Base-by-base conservation (phyloP, 2,888 invertebrate species). In the Ischnura elegans region DNA sequence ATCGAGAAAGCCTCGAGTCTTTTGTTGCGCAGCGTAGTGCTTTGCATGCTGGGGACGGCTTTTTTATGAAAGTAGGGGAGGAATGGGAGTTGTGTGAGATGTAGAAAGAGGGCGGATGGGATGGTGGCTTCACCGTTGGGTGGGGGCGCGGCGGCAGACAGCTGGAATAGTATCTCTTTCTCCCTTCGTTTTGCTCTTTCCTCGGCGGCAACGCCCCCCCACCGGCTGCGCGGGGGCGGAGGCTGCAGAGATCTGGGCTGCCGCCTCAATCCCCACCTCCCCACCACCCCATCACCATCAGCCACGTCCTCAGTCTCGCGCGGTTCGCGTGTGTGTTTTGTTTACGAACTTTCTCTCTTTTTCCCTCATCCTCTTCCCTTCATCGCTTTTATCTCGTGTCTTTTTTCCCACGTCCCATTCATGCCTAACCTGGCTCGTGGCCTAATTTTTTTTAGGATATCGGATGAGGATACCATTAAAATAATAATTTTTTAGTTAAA, bases 101-200 rank as follows among this genome's bases (percentile, higher is more conserved):
- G n/a, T 21, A 61, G 61, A 21, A 8, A 25, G 76, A 29, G 76
- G 13, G 90, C 55, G 55, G 13, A 61, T 42, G 55, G 21, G 87
- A 19, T 55, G 55, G 55, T 36, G 87, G 42, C 51, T 51, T 51
- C 13, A 51, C 51, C 19, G n/a, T n/a, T 19, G 51, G 51, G 51
- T 13, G 51, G 13, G 47, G 8, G 51, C 13, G 51, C 16, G 2
- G 51, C 16, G 8, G 19, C 61, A 90, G 90, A 90, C 90, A 90
- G 90, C 90, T 90, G 90, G 90, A 90, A 90, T 90, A 61, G 90
- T 90, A 90, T 90, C 90, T 61, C 66, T 86, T 43, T 85, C 42
- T 55, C 29, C 36, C 46, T 46, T 55, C 25, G 2, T 21, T 6
- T 61, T 25, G 76, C 36, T 76, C 10, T 29, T 36, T 36, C 76